Percentiles rank a stretch among this genome's conserved stretches.
phyloP scores from a whole-genome alignment of 2,113 vertebrate genomes.

The Zosterops pallidus region DNA sequence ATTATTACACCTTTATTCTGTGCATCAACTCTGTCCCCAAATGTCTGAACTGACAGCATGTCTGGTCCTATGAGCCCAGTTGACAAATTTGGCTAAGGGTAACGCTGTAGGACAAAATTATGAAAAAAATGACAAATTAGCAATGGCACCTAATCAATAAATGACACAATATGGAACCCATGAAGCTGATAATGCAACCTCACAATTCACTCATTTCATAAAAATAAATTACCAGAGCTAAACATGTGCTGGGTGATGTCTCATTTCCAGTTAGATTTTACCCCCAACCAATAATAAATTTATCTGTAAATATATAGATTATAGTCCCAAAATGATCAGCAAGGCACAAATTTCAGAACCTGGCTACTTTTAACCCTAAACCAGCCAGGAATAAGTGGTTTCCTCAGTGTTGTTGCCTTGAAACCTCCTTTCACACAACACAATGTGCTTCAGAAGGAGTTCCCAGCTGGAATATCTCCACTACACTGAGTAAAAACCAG shows the following conservation, averaged over 20 bases:
- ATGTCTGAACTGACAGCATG: constrained; percentile 77
- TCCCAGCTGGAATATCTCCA: background rate
- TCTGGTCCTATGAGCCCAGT: constrained; percentile 75
- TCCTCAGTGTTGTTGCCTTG: background rate
- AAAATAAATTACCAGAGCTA: constrained; percentile 47
- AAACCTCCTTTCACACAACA: background rate
- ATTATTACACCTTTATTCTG: constrained; percentile 59
- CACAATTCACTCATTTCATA: constrained; percentile 39
- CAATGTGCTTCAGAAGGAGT: background rate
- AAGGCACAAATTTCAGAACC: background rate
- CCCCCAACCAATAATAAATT: background rate
- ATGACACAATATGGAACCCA: constrained; percentile 82
- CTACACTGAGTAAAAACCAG: background rate
- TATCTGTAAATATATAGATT: background rate
- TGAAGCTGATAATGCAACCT: constrained; percentile 72
- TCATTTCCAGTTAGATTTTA: background rate
- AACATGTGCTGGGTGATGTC: background rate
- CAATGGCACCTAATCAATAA: constrained; percentile 98
- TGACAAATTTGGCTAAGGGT: constrained; percentile 81
- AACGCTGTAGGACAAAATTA: constrained; percentile 86
- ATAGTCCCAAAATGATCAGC: background rate
- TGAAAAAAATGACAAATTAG: constrained; percentile 88
- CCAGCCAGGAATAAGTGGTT: background rate
- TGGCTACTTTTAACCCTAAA: background rate
- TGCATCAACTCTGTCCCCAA: constrained; percentile 70